These are phyloP conservation scores for Rhea pennata DNA, from an alignment of 2,113 vertebrate species.

Conservation along the genomic window DNA sequence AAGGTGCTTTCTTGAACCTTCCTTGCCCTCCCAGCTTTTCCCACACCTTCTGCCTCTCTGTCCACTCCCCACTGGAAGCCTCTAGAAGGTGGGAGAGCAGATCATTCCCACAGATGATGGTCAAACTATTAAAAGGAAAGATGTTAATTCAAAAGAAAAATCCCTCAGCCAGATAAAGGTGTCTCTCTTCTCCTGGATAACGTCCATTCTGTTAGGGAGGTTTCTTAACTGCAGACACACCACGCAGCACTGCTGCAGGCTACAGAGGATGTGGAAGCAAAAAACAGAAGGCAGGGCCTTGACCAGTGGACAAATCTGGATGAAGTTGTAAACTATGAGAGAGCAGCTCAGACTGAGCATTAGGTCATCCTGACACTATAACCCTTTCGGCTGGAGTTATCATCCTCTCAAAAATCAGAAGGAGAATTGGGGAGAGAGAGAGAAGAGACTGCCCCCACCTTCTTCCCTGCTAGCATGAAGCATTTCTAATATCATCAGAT, in stretches of 20 bases:
- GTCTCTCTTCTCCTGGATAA: neutral
- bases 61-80: neutral
- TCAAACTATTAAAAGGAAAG: slow-evolving; percentile 41
- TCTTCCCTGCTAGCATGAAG: neutral
- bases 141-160: slow-evolving; percentile 14
- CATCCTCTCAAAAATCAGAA: neutral
- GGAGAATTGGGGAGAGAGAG: neutral
- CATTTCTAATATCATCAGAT: neutral
- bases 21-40: neutral
- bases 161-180: slow-evolving; percentile 37
- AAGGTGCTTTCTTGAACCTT: neutral
- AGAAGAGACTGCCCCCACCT: too few relatives aligned
- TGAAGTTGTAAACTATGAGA: neutral
- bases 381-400: neutral
- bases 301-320: neutral
- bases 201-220: neutral
- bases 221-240: neutral
- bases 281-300: neutral
- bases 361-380: neutral
- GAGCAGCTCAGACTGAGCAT: neutral
- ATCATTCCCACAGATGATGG: neutral
- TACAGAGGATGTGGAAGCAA: neutral
- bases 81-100: neutral
- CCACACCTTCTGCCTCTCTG: neutral
- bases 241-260: neutral